These are phyloP conservation scores for Nymphalis io DNA, from an alignment of 1,140 invertebrate genomes.

Conservation along the genomic window DNA sequence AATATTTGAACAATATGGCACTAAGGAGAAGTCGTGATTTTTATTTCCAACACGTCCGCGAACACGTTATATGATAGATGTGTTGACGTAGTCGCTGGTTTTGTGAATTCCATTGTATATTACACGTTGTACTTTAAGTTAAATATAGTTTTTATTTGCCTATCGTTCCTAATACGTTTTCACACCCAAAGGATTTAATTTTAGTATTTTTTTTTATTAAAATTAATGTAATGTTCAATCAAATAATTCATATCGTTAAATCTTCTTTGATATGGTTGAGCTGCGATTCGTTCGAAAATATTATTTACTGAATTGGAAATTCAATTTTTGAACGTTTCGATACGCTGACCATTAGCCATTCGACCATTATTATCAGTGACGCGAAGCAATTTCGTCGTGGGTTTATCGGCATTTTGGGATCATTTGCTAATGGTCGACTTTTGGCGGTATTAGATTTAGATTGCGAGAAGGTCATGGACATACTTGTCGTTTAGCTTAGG, in stretches of 20 bases:
- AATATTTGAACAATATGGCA: slow-evolving; percentile 26
- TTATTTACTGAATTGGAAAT: slow-evolving; percentile 6
- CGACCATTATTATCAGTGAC: slow-evolving; percentile 19
- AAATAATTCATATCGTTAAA: neutral
- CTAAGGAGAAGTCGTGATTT: slow-evolving; percentile 18
- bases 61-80: slow-evolving; percentile 18
- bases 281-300: neutral
- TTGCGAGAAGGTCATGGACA: slow-evolving; percentile 18
- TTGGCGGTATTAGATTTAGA: slow-evolving; percentile 23
- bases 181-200: neutral
- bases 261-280: neutral
- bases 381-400: slow-evolving; percentile 19
- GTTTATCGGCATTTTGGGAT: slow-evolving; percentile 19
- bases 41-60: slow-evolving; percentile 31
- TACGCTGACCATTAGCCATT: slow-evolving; percentile 13
- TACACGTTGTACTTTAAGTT: neutral
- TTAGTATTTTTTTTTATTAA: neutral
- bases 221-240: neutral
- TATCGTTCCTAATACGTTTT: neutral
- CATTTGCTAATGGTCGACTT: slow-evolving; percentile 25
- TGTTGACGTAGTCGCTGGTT: slow-evolving; percentile 10
- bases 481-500: neutral
- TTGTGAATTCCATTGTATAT: slow-evolving; percentile 19
- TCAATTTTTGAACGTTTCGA: slow-evolving; percentile 3
- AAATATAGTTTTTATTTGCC: neutral